phyloP scores from a whole-genome alignment of 2,797 vertebrate genomes.

The Erethizon dorsatum region DNA sequence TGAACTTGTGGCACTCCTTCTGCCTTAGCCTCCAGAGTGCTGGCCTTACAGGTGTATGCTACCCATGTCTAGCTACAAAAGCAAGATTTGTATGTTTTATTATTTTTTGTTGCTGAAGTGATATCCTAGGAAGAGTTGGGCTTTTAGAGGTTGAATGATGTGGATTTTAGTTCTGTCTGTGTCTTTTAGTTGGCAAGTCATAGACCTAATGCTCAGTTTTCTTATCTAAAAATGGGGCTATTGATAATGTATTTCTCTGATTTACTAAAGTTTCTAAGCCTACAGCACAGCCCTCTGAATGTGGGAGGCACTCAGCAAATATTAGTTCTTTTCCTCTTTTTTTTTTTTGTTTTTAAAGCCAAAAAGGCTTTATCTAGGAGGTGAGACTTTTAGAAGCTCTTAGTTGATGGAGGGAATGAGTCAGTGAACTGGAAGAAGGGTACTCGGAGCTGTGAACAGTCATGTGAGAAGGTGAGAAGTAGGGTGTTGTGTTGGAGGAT shows the following conservation, averaged over 20 bases:
- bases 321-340: background rate
- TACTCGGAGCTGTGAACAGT: background rate
- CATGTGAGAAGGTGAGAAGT: background rate
- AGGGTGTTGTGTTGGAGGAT: background rate
- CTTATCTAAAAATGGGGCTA: background rate
- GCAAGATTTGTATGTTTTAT: background rate
- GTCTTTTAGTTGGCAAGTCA: background rate
- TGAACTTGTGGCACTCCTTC: background rate
- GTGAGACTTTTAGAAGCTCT: conserved; percentile 22
- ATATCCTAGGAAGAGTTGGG: background rate
- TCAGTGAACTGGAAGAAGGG: conserved; percentile 15
- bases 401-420: conserved; percentile 44
- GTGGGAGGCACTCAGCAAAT: background rate
- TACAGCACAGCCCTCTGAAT: background rate
- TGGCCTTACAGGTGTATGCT: background rate
- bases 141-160: background rate
- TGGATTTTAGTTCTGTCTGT: background rate
- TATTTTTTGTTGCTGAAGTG: conserved; percentile 40
- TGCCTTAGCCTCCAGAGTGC: background rate
- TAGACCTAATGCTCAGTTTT: background rate
- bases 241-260: background rate
- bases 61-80: background rate
- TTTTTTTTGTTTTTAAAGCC: background rate
- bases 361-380: conserved; percentile 42
- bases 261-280: background rate